Evolutionary conservation across 2,888 invertebrate species (phyloP), one percentile per base, ranked within the genome.

Genomic region (Dryadula phaetusa): DNA sequence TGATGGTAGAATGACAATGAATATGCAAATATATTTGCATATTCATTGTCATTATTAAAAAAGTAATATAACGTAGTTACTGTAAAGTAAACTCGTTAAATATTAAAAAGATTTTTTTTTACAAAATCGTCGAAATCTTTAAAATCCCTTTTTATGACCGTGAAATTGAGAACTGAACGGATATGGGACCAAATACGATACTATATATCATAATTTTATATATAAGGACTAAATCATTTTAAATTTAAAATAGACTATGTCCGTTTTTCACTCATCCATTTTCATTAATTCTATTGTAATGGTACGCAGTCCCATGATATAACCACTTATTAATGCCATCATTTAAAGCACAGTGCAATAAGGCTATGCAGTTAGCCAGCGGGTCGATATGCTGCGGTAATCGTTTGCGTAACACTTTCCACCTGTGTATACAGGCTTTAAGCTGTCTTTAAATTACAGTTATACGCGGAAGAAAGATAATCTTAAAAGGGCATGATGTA

Each of bases 381-480:
- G 81, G 89, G 85, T 88, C 87, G 86, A 88, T 90, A 88, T 79
- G 76, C 78, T 83, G 83, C 82, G 80, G 78, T 73, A 76, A 72
- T 76, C 76, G 70, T 69, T 89, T 87, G 82, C 83, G 82, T 81
- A 84, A 86, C 83, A 42, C 64, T 65, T 47, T 52, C 52, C 70
- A 88, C 86, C 83, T 85, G 87, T 81, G 81, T 73, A 76, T 75
- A 64, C 60, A 72, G 72, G 72, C 73, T 71, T 72, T 68, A 72
- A 70, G 79, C 85, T 85, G 86, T 86, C 87, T 86, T 76, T 67
- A 76, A 77, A 79, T 74, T 80, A 84, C 83, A 82, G 83, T 87
- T 83, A 85, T 76, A 77, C 68, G 32, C 37, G 22, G 46, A 42
- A 28, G 40, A 42, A 40, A 40, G 20, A 56, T 14, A 3, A 3